These are phyloP conservation scores for Oncorhynchus nerka DNA, from an alignment of 2,113 vertebrate genomes.

Conservation along the genomic window DNA sequence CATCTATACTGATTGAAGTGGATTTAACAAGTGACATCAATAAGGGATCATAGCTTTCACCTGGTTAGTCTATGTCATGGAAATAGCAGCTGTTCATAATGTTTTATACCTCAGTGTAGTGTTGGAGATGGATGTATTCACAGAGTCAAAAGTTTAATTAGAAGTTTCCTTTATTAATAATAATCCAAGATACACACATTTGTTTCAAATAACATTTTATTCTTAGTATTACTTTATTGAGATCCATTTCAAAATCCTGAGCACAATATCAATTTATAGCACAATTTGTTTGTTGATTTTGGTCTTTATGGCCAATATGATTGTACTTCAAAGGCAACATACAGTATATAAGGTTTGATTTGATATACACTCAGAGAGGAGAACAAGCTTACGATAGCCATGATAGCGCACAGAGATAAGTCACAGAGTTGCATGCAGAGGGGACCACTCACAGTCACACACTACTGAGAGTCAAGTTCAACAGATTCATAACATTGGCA, in stretches of 20 bases:
- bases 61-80: too few relatives aligned
- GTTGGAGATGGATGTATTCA: neutral
- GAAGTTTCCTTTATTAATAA: slow-evolving; percentile 60
- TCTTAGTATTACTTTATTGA: slow-evolving; percentile 45
- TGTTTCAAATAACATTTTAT: slow-evolving; percentile 44
- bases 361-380: slow-evolving; percentile 47
- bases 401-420: slow-evolving; percentile 60
- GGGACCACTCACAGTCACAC: slow-evolving; percentile 48
- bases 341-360: slow-evolving; percentile 8
- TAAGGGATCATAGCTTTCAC: too few relatives aligned
- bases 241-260: slow-evolving; percentile 74
- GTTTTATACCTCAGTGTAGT: neutral
- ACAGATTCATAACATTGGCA: slow-evolving; percentile 21
- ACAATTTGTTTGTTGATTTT: slow-evolving; percentile 70
- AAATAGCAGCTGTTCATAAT: too few relatives aligned
- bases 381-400: slow-evolving; percentile 61
- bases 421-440: slow-evolving; percentile 75
- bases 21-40: too few relatives aligned
- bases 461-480: slow-evolving; percentile 13
- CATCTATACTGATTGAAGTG: too few relatives aligned
- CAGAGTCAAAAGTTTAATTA: slow-evolving; percentile 17
- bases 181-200: slow-evolving; percentile 52
- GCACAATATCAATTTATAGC: slow-evolving; percentile 71
- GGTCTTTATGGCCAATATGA: slow-evolving; percentile 70
- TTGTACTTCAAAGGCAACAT: slow-evolving; percentile 66